Evolutionary conservation across 2,888 invertebrate genomes (phyloP), one percentile per base, ranked within the genome.

Genomic region (Copidosoma aretas): DNA sequence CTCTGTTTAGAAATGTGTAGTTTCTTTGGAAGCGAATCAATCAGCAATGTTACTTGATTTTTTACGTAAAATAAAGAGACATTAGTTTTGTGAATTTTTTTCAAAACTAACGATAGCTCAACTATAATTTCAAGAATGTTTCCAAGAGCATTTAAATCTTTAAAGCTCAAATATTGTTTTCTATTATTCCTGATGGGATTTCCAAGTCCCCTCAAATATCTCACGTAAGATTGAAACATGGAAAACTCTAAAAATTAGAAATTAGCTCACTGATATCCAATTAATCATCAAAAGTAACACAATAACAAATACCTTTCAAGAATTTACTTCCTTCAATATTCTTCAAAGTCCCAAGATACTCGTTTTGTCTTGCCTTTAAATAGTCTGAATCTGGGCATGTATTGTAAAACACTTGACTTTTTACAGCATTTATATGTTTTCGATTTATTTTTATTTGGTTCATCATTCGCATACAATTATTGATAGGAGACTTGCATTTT

Each of bases 1-100:
- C 17, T 51, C 51, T 64, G 64, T 14, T 59, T 51, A 15, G 64
- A 25, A n/a, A 58, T 52, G 1, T 19, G n/a, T 58, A 49, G 52
- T 17, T 15, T 51, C 1, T 8, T 17, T n/a, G 64, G 59, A 22
- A 64, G 5, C 1, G 39, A 1, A 4, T 17, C 15, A 5, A 59
- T 21, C 15, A 64, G 5, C 1, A 59, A n/a, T 1, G 5, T n/a
- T 15, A 64, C 24, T 56, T 64, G 64, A 10, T 58, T 17, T 52
- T 22, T 32, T 4, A 64, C n/a, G n/a, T n/a, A n/a, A n/a, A n/a
- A n/a, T n/a, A 39, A 14, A 22, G 39, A 58, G 19, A 39, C 21
- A 17, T 15, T 14, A 12, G 2, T 21, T 15, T 41, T 1, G 39
- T 52, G 32, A n/a, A 21, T 17, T 25, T 12, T 25, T 25, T 17